phyloP scores from a whole-genome alignment of 2,888 invertebrate genomes.

The Mythimna albipuncta region DNA sequence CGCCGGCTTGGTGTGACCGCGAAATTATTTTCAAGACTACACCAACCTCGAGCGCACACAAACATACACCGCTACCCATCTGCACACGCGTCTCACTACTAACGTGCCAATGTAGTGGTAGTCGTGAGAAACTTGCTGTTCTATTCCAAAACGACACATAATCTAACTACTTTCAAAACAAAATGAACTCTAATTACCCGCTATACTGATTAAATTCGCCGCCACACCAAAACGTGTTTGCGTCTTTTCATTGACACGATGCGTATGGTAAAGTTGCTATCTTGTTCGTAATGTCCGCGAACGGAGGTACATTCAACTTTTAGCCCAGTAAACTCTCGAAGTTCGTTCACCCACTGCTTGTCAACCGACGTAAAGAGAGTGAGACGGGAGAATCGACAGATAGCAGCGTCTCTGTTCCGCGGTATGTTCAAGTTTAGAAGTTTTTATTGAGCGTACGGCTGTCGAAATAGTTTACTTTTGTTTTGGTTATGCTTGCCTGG shows the following conservation, averaged over 20 bases:
- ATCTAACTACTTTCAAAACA: conserved; percentile 61
- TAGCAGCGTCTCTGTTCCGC: conserved; percentile 80
- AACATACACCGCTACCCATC: conserved; percentile 74
- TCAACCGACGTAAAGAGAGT: conserved; percentile 89
- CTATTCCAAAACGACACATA: conserved; percentile 73
- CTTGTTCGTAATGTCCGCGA: conserved; percentile 91
- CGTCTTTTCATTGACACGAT: conserved; percentile 67
- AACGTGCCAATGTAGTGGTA: conserved; percentile 83
- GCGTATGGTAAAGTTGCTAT: conserved; percentile 89
- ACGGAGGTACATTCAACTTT: conserved; percentile 91
- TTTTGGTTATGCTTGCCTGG: conserved; percentile 84
- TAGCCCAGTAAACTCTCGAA: conserved; percentile 91
- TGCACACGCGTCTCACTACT: conserved; percentile 85
- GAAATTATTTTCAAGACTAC: conserved; percentile 91
- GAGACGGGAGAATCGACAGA: conserved; percentile 78
- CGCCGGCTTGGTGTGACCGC: conserved; percentile 89
- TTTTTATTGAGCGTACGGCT: conserved; percentile 86
- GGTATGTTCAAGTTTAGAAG: conserved; percentile 86
- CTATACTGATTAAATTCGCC: conserved; percentile 65
- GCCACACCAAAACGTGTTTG: conserved; percentile 77
- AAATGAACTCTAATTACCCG: conserved; percentile 71
- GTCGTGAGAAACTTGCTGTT: conserved; percentile 88
- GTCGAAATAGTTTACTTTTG: conserved; percentile 88
- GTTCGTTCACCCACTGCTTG: conserved; percentile 91
- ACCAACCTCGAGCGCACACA: conserved; percentile 84